Evolutionary conservation across 1,140 invertebrate species (phyloP), one percentile per base, ranked within the genome.

Genomic region (Heliothis virescens): DNA sequence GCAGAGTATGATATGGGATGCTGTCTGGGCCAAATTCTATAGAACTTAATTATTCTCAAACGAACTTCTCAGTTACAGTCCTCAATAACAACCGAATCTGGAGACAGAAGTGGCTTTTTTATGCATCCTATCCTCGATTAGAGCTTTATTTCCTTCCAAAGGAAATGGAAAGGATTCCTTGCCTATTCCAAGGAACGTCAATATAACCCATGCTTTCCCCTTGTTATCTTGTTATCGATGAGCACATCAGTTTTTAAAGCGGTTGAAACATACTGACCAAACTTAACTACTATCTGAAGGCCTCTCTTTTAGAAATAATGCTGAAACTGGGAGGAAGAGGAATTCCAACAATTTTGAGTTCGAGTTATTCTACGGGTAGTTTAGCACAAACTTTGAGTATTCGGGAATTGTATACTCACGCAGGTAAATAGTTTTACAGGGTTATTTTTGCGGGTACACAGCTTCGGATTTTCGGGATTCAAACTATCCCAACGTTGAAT

Each of bases 221-320:
- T 59, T 59, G 59, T 59, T 73, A 29, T 73, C 52, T 3, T 41
- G 29, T 47, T 13, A 26, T 1, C 2, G 21, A 26, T 26, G 2
- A 26, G 21, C 2, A 26, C 60, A n/a, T 11, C 29, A 29, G n/a
- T 13, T 15, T 26, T 72, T 59, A 16, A 59, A 48, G n/a, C 5
- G 71, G 71, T 59, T 59, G 29, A 73, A 34, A 48, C 29, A 72
- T 29, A 21, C n/a, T 18, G 7, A 26, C 29, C 15, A 41, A 57
- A 52, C 71, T 41, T 57, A n/a, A 29, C 13, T 29, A 59, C 53
- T 57, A 57, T 73, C 53, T 57, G 16, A 74, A 41, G 16, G 12
- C n/a, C 10, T 74, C 60, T 60, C 55, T 60, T 55, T 34, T 60
- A 11, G 55, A 50, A 74, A 60, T 74, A 74, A 60, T 59, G 41